These are phyloP conservation scores for Vanessa tameamea DNA, from an alignment of 1,140 invertebrate genomes.

Conservation along the genomic window DNA sequence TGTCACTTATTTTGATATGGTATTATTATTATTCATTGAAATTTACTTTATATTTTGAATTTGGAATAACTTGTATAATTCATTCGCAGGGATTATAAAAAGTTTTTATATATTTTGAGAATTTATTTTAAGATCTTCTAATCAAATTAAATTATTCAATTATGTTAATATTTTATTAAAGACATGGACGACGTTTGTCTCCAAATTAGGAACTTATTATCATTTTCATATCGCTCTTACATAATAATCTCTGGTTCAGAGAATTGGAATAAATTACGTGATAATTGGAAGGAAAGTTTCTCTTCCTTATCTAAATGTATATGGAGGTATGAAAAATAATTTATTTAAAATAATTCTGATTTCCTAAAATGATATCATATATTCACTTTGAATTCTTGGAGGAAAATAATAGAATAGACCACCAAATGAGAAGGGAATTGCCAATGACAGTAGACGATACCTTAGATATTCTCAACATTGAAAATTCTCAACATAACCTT, in stretches of 20 bases:
- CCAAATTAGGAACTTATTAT: slow-evolving; percentile 30
- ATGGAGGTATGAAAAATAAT: not conserved
- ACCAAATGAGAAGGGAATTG: too few relatives aligned
- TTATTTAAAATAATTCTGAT: not conserved
- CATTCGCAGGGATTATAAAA: too few relatives aligned
- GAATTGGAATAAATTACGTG: slow-evolving; percentile 27
- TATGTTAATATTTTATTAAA: slow-evolving; percentile 28
- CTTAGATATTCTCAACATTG: too few relatives aligned
- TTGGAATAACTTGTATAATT: too few relatives aligned
- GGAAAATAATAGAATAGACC: not conserved
- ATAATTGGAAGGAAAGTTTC: slow-evolving; percentile 18
- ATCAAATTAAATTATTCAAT: slow-evolving; percentile 10
- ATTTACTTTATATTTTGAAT: too few relatives aligned
- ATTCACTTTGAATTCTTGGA: not conserved
- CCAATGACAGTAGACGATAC: too few relatives aligned
- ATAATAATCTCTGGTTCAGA: slow-evolving; percentile 24
- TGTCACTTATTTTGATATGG: too few relatives aligned
- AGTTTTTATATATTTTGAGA: too few relatives aligned
- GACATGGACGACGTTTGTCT: slow-evolving; percentile 18
- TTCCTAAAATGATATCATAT: too few relatives aligned
- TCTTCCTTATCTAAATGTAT: not conserved
- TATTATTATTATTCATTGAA: too few relatives aligned
- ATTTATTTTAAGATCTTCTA: not conserved
- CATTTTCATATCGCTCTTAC: slow-evolving; percentile 26
- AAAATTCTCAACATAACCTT: too few relatives aligned